These are phyloP conservation scores for Notodonta dromedarius DNA, from an alignment of 2,888 invertebrate genomes.

Conservation along the genomic window DNA sequence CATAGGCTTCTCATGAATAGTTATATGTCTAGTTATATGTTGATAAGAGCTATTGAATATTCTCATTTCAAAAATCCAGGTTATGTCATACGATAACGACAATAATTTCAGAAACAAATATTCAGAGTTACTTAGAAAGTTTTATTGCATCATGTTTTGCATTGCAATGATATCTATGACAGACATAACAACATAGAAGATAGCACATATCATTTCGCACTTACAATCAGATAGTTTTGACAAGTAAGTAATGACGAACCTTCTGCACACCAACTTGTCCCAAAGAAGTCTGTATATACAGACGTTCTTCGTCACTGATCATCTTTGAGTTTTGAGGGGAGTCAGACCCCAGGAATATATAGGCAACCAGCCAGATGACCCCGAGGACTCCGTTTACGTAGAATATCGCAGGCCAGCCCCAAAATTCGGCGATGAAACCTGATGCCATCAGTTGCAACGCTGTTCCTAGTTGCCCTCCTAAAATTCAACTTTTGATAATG, in stretches of 20 bases:
- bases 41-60: too few relatives aligned
- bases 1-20: too few relatives aligned
- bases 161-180: too few relatives aligned
- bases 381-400: slow-evolving; percentile 88
- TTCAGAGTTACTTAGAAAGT: too few relatives aligned
- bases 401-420: slow-evolving; percentile 92
- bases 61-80: too few relatives aligned
- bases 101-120: too few relatives aligned
- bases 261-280: slow-evolving; percentile 68
- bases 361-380: slow-evolving; percentile 84
- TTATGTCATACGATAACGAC: too few relatives aligned
- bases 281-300: slow-evolving; percentile 86
- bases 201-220: too few relatives aligned
- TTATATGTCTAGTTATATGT: too few relatives aligned
- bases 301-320: slow-evolving; percentile 86
- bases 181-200: too few relatives aligned
- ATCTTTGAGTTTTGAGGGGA: slow-evolving; percentile 85
- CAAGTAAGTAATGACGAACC: slow-evolving; percentile 42
- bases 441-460: slow-evolving; percentile 89
- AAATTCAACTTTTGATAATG: slow-evolving; percentile 10
- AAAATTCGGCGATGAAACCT: slow-evolving; percentile 86
- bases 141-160: too few relatives aligned
- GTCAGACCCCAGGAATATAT: slow-evolving; percentile 86
- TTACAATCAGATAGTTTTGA: too few relatives aligned
- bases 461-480: slow-evolving; percentile 91